A percentile compares a stretch with the other conserved stretches of the same genome.
Conservation (phyloP, 1,140 invertebrate genomes). For the Babylonia areolata region DNA sequence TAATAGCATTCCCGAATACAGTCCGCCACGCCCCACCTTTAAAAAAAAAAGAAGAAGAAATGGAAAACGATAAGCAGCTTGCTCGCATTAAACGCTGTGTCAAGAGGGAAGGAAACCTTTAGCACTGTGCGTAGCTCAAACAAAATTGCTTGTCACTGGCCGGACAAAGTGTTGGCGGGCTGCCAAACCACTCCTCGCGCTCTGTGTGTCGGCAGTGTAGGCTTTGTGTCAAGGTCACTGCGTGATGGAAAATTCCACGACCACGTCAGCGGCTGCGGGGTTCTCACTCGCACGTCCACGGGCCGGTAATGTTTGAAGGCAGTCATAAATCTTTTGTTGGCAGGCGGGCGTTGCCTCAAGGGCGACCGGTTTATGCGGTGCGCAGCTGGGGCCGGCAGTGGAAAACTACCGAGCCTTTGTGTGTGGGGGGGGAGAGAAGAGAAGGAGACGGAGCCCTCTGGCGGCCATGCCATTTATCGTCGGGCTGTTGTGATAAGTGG, state of each 20-base stretch:
- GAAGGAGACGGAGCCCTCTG: neutral
- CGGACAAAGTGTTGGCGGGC: constrained; percentile 1
- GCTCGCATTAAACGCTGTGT: neutral
- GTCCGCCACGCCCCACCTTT: neutral
- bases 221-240: constrained; percentile 12
- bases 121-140: neutral
- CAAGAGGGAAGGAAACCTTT: neutral
- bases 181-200: constrained; percentile 1
- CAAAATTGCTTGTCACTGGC: constrained; percentile 14
- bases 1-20: neutral
- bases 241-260: constrained; percentile 30
- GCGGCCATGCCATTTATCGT: neutral
- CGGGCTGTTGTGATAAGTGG: constrained; percentile 16
- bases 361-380: neutral
- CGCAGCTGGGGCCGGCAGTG: neutral
- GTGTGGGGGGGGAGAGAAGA: too few relatives aligned
- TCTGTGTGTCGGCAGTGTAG: neutral
- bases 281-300: neutral
- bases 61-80: neutral
- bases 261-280: constrained; percentile 27
- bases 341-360: neutral
- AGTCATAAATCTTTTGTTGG: constrained; percentile 20
- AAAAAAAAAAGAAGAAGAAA: neutral
- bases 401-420: neutral
- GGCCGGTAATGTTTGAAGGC: constrained; percentile 22